Base-by-base conservation (phyloP, 2,113 vertebrate species). In the Pardalotus punctatus region DNA sequence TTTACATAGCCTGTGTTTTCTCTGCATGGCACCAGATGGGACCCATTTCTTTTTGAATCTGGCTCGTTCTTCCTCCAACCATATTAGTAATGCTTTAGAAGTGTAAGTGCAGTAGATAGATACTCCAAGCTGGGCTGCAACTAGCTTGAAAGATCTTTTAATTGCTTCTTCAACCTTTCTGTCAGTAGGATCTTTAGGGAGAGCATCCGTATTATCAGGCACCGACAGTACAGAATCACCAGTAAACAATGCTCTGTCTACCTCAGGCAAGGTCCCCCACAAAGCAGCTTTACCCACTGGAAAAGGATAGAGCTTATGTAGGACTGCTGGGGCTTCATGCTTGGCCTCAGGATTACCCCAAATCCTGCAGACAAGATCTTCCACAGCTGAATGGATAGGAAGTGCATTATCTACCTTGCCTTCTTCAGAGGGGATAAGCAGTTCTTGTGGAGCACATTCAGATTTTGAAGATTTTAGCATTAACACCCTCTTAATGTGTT, bases 61-160 rank as follows among this genome's bases (percentile, higher is more conserved):
- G 50, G 31, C 54, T 91, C 0, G 47, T 54, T 96, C 93, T 86
- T 92, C 42, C 54, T 96, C 86, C 77, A 96, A 27, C 94, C 95
- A 97, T 65, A 92, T 72, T 25, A 97, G 69, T 61, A 97, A 96
- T 0, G 97, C 94, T 90, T 60, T 96, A 81, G 90, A 95, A 87
- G 94, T 91, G 0, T 96, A 97, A 61, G 58, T 81, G 57, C 94
- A 95, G 77, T 96, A 97, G 80, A 97, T 94, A 93, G 94, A 97
- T 54, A 96, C 80, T 73, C 91, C 81, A 66, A 97, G 94, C 27
- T 97, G 95, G 64, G 95, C 91, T 93, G 82, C 33, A 71, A 17
- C 94, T 85, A 97, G 81, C n/a, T 84, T 96, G 66, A 96, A 97
- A 92, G 93, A 96, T 36, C 82, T 96, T 84, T 95, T 96, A 81